A percentile compares a stretch with the other conserved stretches of the same genome.
Conservation (phyloP, 2,888 invertebrate genomes). For the Mythimna lalbum region DNA sequence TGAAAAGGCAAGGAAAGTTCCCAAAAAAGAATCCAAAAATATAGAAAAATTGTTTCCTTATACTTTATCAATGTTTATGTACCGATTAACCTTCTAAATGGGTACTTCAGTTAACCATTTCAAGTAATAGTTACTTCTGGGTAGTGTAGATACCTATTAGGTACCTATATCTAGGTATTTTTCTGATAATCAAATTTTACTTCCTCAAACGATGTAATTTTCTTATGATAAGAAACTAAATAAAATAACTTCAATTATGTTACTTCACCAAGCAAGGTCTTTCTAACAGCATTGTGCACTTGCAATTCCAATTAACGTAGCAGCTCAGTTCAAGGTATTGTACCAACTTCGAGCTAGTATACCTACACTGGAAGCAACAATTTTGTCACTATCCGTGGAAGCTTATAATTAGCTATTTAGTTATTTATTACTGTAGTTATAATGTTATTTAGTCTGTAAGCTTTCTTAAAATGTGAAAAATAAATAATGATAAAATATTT, state of each 20-base stretch:
- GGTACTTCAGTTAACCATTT: background rate
- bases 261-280: background rate
- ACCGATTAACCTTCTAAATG: background rate
- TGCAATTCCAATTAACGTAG: conserved; percentile 50
- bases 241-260: background rate
- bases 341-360: no score
- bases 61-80: background rate
- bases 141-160: background rate
- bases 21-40: background rate
- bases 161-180: background rate
- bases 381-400: no score
- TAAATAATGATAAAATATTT: no score
- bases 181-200: background rate
- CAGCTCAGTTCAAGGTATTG: no score
- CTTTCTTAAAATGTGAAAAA: no score
- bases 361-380: no score
- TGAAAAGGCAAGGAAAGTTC: background rate
- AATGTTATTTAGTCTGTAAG: no score
- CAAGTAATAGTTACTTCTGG: background rate
- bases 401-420: no score
- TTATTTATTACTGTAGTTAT: no score
- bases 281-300: conserved; percentile 23
- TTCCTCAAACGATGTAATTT: background rate
- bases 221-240: background rate
- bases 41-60: background rate